Conservation (phyloP, 2,113 vertebrate genomes). For the Phalacrocorax aristotelis region DNA sequence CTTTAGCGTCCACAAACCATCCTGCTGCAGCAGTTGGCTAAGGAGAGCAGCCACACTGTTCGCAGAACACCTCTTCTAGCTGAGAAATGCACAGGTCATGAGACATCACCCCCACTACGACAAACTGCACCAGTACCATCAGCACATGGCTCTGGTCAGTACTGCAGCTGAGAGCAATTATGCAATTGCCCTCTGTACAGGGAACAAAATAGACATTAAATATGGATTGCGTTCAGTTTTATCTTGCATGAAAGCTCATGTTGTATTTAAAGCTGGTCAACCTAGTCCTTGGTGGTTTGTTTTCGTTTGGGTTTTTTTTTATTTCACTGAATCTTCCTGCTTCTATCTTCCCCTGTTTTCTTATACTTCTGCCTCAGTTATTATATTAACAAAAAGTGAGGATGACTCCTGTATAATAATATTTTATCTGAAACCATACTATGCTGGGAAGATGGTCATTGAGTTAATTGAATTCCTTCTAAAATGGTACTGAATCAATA, state of each 20-base stretch:
- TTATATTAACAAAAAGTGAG: neutral
- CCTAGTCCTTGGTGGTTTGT: neutral
- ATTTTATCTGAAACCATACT: neutral
- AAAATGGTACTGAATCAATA: neutral
- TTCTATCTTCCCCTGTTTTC: neutral
- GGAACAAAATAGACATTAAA: neutral
- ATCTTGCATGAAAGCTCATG: neutral
- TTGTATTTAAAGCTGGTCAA: neutral
- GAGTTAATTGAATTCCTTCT: neutral
- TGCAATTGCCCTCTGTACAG: neutral
- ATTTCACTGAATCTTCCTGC: neutral
- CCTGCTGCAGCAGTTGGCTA: constrained; percentile 45
- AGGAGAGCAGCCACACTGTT: neutral
- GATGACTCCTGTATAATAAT: neutral
- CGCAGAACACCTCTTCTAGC: neutral
- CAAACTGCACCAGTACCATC: neutral
- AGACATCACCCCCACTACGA: neutral
- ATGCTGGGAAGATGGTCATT: neutral
- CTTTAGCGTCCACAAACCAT: constrained; percentile 38
- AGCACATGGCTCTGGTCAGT: neutral
- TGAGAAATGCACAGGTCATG: neutral
- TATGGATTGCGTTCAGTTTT: neutral
- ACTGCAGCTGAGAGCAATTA: neutral
- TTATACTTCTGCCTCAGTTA: neutral
- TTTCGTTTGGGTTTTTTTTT: neutral